Percentiles rank a stretch among this genome's conserved stretches.
phyloP scores from a whole-genome alignment of 1,140 invertebrate genomes.

The Drosophila ambigua region DNA sequence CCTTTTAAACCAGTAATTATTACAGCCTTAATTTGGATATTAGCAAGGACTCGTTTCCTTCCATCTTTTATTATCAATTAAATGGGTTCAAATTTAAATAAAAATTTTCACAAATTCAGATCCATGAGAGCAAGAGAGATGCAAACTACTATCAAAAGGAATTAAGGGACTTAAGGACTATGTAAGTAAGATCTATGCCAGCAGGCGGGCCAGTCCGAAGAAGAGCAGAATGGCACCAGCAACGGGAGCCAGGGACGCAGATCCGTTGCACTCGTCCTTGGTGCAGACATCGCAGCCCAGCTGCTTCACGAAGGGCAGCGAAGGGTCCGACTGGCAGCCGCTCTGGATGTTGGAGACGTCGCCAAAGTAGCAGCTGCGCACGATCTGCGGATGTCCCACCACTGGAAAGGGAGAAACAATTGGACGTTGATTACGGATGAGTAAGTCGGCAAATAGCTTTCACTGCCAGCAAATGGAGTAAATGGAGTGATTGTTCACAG shows the following conservation, averaged over 20 bases:
- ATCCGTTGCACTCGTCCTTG: constrained; percentile 76
- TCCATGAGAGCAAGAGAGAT: constrained; percentile 12
- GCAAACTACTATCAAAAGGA: constrained; percentile 24
- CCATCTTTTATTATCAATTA: constrained; percentile 31
- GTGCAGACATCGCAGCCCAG: constrained; percentile 75
- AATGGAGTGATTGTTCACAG: constrained; percentile 41
- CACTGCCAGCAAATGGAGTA: constrained; percentile 12
- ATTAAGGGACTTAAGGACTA: constrained; percentile 34
- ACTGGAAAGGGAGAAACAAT: constrained; percentile 45
- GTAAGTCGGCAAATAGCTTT: constrained; percentile 43
- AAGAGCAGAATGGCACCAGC: constrained; percentile 66
- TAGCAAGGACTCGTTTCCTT: constrained; percentile 11
- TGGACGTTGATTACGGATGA: constrained; percentile 9
- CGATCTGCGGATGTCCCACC: constrained; percentile 67
- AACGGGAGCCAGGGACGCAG: constrained; percentile 55
- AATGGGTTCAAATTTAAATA: constrained; percentile 32
- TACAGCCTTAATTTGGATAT: constrained; percentile 24
- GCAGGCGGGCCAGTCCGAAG: constrained; percentile 68
- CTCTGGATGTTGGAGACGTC: constrained; percentile 57
- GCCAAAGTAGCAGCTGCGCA: constrained; percentile 74
- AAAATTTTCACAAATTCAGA: constrained; percentile 15
- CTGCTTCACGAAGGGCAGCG: constrained; percentile 70
- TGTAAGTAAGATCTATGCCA: constrained; percentile 61
- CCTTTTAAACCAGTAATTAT: neutral
- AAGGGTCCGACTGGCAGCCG: constrained; percentile 73